Conservation (phyloP, 2,113 vertebrate genomes). For the Hiodon alosoides region DNA sequence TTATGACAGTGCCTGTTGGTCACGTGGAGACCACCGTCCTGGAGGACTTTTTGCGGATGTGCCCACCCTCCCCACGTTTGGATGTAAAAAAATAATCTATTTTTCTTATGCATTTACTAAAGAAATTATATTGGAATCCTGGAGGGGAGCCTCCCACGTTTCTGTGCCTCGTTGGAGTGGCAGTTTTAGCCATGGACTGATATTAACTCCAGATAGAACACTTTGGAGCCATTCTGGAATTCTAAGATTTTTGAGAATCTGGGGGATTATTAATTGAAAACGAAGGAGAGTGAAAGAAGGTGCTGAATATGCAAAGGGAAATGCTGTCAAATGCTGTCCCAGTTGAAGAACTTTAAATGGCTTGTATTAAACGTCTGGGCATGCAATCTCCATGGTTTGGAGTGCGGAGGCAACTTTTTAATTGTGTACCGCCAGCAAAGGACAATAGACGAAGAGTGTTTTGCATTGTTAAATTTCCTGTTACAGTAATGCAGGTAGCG, state of each 20-base stretch:
- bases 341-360: slow-evolving; percentile 43
- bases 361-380: slow-evolving; percentile 40
- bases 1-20: slow-evolving; percentile 26
- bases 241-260: slow-evolving; percentile 43
- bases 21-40: slow-evolving; percentile 51
- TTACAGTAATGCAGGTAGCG: slow-evolving; percentile 47
- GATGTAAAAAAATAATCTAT: slow-evolving; percentile 48
- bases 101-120: slow-evolving; percentile 57
- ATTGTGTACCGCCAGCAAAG: slow-evolving; percentile 48
- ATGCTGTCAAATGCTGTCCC: slow-evolving; percentile 43
- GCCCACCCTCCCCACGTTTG: slow-evolving; percentile 39
- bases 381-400: slow-evolving; percentile 35
- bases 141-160: slow-evolving; percentile 33
- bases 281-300: slow-evolving; percentile 17
- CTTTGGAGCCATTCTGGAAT: slow-evolving; percentile 40
- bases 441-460: slow-evolving; percentile 37
- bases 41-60: slow-evolving; percentile 40
- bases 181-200: slow-evolving; percentile 31
- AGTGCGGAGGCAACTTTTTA: slow-evolving; percentile 41
- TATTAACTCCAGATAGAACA: slow-evolving; percentile 27
- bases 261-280: slow-evolving; percentile 22
- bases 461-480: slow-evolving; percentile 39
- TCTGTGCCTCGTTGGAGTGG: neutral
- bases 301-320: slow-evolving; percentile 57
- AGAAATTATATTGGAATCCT: slow-evolving; percentile 52